Base-by-base conservation (phyloP, 2,888 invertebrate species). In the Athripsodes cinereus region DNA sequence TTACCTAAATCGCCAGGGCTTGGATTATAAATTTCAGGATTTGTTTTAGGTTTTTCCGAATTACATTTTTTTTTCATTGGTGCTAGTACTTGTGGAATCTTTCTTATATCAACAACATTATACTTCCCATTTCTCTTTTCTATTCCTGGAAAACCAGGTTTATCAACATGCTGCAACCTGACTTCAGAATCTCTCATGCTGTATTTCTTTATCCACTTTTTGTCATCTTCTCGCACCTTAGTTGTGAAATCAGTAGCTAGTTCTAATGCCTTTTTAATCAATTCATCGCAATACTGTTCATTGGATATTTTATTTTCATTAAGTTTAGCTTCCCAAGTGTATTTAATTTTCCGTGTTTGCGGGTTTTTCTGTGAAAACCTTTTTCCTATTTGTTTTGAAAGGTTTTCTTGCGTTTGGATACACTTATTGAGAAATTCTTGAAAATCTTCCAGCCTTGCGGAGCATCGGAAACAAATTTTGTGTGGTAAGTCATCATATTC, bases 401-500 rank as follows among this genome's bases (percentile, higher is more conserved):
- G 53, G n/a, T 26, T 77, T 44, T 73, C 69, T 67, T 79, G 79
- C 1, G 76, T 74, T 64, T 69, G 73, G 46, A 74, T 68, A 70
- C 79, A 78, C 66, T 72, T 78, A 48, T 77, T 72, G 49, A 76
- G 69, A 67, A 79, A 79, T 65, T 79, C 79, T 67, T 75, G 66
- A 2, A 78, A 68, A 63, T 79, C 79, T 65, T 78, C 76, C 22
- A 79, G 69, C 65, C 79, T 79, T 13, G 79, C 78, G 56, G 79
- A 78, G 62, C 79, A 79, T 16, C 79, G 69, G 63, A 76, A 79
- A 65, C 79, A 79, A 57, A 79, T 76, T 70, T 76, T 79, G 64
- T 78, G 76, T n/a, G 79, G 78, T 1, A 79, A 68, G 40, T 75
- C 74, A 68, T 79, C 79, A 68, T 74, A 73, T 68, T 78, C 78